A percentile compares a stretch with the other conserved stretches of the same genome.
Conservation (phyloP, 2,888 invertebrate genomes). For the Morpho helenor region DNA sequence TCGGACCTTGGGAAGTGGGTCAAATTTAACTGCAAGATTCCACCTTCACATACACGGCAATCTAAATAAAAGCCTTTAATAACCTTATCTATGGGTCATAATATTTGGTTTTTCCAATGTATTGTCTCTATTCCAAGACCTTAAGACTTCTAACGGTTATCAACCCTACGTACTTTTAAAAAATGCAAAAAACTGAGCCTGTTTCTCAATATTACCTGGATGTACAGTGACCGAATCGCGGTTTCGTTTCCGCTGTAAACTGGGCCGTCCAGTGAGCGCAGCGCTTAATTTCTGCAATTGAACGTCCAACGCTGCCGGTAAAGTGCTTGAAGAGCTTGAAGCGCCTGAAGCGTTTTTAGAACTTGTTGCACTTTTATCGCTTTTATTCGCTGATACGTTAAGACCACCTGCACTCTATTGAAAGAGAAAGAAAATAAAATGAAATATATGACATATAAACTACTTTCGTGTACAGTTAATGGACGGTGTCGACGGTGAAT, state of each 20-base stretch:
- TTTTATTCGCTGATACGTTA: constrained; percentile 15
- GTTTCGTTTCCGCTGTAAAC: constrained; percentile 47
- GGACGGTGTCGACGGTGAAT: too few species aligned
- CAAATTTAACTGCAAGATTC: too few species aligned
- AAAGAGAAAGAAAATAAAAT: background rate
- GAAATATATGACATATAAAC: too few species aligned
- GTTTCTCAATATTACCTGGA: constrained; percentile 33
- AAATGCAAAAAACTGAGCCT: background rate
- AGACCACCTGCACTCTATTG: constrained; percentile 34
- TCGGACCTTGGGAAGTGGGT: too few species aligned
- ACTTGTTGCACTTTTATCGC: constrained; percentile 20
- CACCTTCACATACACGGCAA: too few species aligned
- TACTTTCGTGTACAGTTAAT: too few species aligned
- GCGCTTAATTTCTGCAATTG: constrained; percentile 72
- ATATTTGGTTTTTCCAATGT: too few species aligned
- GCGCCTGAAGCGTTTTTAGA: constrained; percentile 33
- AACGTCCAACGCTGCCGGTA: constrained; percentile 55
- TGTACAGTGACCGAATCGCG: constrained; percentile 41
- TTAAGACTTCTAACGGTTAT: too few species aligned
- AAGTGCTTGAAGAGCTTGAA: constrained; percentile 37
- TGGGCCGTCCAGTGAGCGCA: constrained; percentile 57
- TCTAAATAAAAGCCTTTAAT: too few species aligned
- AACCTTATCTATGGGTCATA: too few species aligned
- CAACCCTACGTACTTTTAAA: too few species aligned
- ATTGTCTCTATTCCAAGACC: too few species aligned